Base-by-base conservation (phyloP, 2,113 vertebrate species). In the Sula dactylatra region DNA sequence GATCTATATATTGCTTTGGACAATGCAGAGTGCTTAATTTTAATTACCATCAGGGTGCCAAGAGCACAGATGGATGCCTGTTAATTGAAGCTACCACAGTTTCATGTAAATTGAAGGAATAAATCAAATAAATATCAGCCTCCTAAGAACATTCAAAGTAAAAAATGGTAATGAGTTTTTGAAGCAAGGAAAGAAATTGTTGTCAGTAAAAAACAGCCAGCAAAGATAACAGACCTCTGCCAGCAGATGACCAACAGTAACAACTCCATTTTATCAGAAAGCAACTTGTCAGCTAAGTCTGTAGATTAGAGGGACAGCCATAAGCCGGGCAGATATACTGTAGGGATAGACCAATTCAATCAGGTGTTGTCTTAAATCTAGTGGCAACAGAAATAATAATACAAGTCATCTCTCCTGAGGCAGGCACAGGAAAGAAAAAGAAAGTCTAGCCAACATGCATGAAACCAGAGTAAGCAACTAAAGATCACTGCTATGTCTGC, bases 161-260 rank as follows among this genome's bases (percentile, higher is more conserved):
- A 95, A 93, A 97, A 87, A 88, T 13, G 15, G 73, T 74, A 88
- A 85, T 66, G 54, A 74, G 50, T 89, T 92, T 80, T 73, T 44
- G 50, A 89, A 92, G 54, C 31, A 62, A 70, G 61, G 55, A 94
- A 81, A n/a, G 56, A 94, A 76, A 65, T 70, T 32, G 38, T 55
- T 90, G 86, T 94, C 90, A 93, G 72, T 96, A 73, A 71, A 87
- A 96, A 93, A 76, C 7, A 88, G 62, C 40, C 86, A 82, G 79
- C 44, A 91, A 77, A 74, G 82, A 87, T 77, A 94, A 93, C 40
- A 82, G 82, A 69, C 14, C 52, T 94, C 82, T 81, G 32, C 69
- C 19, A 56, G 67, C 62, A 91, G 54, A 64, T 5, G 0, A 50
- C 81, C 79, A 88, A 86, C 85, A 92, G 47, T 36, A 80, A 94